phyloP scores from a whole-genome alignment of 2,113 vertebrate species.

The Muntiacus muntjak region DNA sequence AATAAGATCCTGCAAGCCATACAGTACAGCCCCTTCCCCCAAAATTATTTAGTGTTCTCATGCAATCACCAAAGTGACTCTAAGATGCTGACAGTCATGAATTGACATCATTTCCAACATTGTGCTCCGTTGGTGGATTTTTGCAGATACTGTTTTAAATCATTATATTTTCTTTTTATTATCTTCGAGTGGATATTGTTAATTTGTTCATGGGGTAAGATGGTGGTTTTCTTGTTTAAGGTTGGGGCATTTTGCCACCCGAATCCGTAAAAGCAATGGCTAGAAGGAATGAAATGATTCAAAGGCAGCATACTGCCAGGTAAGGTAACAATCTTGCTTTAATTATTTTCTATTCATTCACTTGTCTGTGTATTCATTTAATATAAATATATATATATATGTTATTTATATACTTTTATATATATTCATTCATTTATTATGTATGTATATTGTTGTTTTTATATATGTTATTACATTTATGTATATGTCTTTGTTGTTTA shows the following conservation, averaged over 20 bases:
- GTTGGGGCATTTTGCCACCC: conserved; percentile 89
- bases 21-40: not conserved
- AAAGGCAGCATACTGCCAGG: conserved; percentile 96
- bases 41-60: not conserved
- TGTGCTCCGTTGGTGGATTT: not conserved
- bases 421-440: not conserved
- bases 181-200: not conserved
- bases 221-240: conserved; percentile 66
- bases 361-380: not conserved
- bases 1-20: not conserved
- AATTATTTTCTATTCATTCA: not conserved
- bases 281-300: conserved; percentile 92
- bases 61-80: not conserved
- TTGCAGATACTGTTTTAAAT: not conserved
- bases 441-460: not conserved
- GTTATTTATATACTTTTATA: not conserved
- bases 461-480: not conserved
- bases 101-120: not conserved
- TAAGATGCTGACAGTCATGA: not conserved
- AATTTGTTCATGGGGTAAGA: conserved; percentile 17
- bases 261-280: conserved; percentile 92
- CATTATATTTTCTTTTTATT: not conserved
- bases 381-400: not conserved
- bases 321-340: conserved; percentile 70
- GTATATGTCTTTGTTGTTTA: not conserved